These are phyloP conservation scores for Rhinatrema bivittatum DNA, from an alignment of 2,797 vertebrate species.

Conservation along the genomic window DNA sequence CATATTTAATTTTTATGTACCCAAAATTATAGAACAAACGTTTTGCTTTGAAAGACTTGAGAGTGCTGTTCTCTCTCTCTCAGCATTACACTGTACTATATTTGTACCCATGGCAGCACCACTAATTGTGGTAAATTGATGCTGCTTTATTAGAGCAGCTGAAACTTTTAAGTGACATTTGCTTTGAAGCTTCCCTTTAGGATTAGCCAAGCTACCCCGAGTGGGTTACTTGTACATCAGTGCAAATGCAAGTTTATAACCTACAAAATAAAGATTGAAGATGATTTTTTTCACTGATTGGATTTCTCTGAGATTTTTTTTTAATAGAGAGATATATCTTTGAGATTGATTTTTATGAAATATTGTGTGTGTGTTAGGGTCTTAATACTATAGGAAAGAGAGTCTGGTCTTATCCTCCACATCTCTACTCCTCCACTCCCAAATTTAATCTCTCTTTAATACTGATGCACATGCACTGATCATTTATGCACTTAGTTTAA, in stretches of 20 bases:
- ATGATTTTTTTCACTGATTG: slow-evolving; percentile 53
- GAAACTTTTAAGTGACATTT: slow-evolving; percentile 14
- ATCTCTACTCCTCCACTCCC: too few species aligned
- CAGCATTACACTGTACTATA: slow-evolving; percentile 30
- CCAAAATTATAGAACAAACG: too few species aligned
- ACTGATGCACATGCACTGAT: slow-evolving; percentile 39
- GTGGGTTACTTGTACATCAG: slow-evolving; percentile 29
- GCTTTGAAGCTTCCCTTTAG: slow-evolving; percentile 20
- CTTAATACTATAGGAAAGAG: slow-evolving; percentile 39
- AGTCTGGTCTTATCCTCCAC: too few species aligned
- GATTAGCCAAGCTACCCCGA: slow-evolving; percentile 21
- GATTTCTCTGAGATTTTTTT: slow-evolving; percentile 56
- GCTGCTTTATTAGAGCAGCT: too few species aligned
- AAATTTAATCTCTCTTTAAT: slow-evolving; percentile 35
- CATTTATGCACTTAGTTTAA: slow-evolving; percentile 40
- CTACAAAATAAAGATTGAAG: slow-evolving; percentile 38
- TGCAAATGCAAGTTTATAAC: slow-evolving; percentile 43
- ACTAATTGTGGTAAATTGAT: not conserved
- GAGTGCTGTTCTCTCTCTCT: slow-evolving; percentile 2
- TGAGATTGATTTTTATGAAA: slow-evolving; percentile 56
- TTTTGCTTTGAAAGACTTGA: too few species aligned
- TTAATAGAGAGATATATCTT: slow-evolving; percentile 50
- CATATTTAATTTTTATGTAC: too few species aligned
- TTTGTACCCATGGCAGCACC: slow-evolving; percentile 14
- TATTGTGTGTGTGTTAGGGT: slow-evolving; percentile 35